These are phyloP conservation scores for Drosophila helvetica DNA, from an alignment of 2,888 invertebrate genomes.

Conservation along the genomic window DNA sequence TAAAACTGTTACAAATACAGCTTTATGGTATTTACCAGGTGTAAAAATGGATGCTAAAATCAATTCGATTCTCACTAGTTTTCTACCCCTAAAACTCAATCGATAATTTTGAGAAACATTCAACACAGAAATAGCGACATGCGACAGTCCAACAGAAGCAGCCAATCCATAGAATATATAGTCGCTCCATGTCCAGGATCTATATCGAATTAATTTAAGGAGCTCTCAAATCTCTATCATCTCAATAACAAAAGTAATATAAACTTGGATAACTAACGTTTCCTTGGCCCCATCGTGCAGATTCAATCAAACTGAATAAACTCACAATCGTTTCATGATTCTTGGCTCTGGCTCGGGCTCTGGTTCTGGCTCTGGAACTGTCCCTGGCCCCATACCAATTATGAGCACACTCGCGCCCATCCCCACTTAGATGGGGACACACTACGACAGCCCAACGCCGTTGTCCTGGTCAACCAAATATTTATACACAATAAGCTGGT, in stretches of 20 bases:
- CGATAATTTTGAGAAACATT: too few relatives aligned
- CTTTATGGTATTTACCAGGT: too few relatives aligned
- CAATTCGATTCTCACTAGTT: too few relatives aligned
- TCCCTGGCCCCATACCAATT: not conserved
- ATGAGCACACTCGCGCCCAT: not conserved
- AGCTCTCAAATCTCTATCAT: not conserved
- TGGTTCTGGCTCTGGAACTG: too few relatives aligned
- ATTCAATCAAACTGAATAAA: not conserved
- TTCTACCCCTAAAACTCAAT: too few relatives aligned
- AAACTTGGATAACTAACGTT: not conserved
- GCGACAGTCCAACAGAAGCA: too few relatives aligned
- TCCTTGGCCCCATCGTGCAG: not conserved
- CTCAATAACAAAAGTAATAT: not conserved
- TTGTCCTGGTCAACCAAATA: slow-evolving; percentile 51
- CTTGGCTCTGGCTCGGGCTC: not conserved
- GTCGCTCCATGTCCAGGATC: not conserved
- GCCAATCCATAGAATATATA: not conserved
- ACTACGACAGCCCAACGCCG: not conserved
- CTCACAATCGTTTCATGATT: not conserved
- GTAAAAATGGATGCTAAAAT: too few relatives aligned
- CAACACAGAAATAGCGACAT: too few relatives aligned
- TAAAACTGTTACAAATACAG: too few relatives aligned
- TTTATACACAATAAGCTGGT: slow-evolving; percentile 75
- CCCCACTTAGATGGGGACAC: not conserved
- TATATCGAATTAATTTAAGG: not conserved